Base-by-base conservation (phyloP, 1,140 invertebrate species). In the Brachionus sp. region DNA sequence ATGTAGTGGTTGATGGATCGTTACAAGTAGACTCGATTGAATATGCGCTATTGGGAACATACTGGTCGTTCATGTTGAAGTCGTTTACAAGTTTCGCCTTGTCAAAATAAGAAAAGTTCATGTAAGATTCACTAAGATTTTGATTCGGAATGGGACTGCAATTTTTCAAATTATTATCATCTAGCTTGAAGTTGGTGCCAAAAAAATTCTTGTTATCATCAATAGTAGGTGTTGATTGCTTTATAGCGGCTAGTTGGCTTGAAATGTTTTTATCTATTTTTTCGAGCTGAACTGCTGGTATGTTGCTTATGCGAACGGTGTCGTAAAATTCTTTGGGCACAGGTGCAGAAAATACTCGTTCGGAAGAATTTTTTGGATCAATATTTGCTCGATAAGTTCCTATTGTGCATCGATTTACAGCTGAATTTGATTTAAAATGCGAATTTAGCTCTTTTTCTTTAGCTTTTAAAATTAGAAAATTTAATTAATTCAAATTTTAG, bases 361-460 rank as follows among this genome's bases (percentile, higher is more conserved):
- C 39, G 5, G 37, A 44, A 46, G 70, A 7, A 25, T 75, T 75
- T 35, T 75, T 44, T 46, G 16, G 12, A 16, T 75, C 42, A 5
- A 75, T 2, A 39, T 75, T 75, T 46, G 70, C 39, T 29, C 70
- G 2, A 46, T 75, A 75, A 23, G 70, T 46, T 46, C 70, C 70
- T 23, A 75, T 75, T 46, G 70, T 75, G 39, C 70, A 75, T 75
- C 25, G 44, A 46, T 44, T 70, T 4, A 12, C 35, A 6, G 16
- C 5, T n/a, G 66, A 39, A 39, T 39, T 13, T 12, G 70, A 46
- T 75, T 46, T 75, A 1, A 75, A 13, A 29, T 46, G 16, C 19
- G 70, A 19, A 19, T 25, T 46, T 3, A 13, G 25, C 42, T 75
- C 70, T 50, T 75, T 75, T 75, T 75, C 70, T 75, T 75, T 75